Evolutionary conservation across 1,140 invertebrate genomes (phyloP), one percentile per base, ranked within the genome.

Genomic region (Nixonia krombeini): DNA sequence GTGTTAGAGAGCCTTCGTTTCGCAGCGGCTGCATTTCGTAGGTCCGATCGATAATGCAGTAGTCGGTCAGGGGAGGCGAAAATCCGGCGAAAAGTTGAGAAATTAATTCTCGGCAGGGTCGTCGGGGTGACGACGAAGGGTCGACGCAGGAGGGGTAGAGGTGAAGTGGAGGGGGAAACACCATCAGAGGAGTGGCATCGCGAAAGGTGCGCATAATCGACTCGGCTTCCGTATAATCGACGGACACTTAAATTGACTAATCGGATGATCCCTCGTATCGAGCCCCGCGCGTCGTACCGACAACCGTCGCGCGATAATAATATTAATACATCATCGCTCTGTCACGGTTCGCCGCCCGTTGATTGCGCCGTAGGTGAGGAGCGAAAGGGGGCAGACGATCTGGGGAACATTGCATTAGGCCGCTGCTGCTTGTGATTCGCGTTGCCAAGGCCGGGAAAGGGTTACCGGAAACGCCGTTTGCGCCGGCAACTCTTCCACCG

Each of bases 311-410:
- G 38, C 17, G 41, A 44, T 25, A 44, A 28, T 44, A 10, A 21
- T 21, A 25, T 44, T 44, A 44, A 44, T 44, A 44, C 41, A 26
- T 44, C 41, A 28, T 44, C 41, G 41, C 21, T 13, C 41, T 18
- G 41, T 12, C 41, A 44, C 41, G 41, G 9, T 28, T 44, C 18
- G 41, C 23, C 41, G 41, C 41, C 13, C 41, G 21, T 21, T 44
- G 41, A 44, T 44, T 41, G 38, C 15, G 21, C 1, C 15, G n/a
- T 6, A 38, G 7, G 37, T n/a, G n/a, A n/a, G n/a, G 8, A 25
- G 23, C 23, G 8, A 8, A 25, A 8, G 23, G 23, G 23, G 23
- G 8, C 4, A 25, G n/a, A n/a, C n/a, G n/a, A n/a, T n/a, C n/a
- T n/a, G 23, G 23, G 8, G 23, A 8, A 25, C 23, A 25, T 25